Evolutionary conservation across 1,140 invertebrate genomes (phyloP), one percentile per base, ranked within the genome.

Genomic region (Paralvinella palmiformis): DNA sequence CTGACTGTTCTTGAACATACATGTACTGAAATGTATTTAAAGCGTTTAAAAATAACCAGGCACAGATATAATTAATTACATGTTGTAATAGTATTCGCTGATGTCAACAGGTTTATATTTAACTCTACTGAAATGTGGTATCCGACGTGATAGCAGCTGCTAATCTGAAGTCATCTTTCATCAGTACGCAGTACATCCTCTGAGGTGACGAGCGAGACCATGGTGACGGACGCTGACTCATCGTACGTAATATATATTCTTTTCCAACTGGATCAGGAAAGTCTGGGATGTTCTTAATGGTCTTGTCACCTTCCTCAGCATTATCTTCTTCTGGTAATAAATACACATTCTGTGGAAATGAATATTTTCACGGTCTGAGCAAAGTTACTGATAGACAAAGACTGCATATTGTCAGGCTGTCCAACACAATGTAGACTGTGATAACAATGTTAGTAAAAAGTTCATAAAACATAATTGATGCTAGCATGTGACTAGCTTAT

Each of bases 71-170:
- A n/a, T n/a, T n/a, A n/a, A n/a, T n/a, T n/a, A n/a, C n/a, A n/a
- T n/a, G n/a, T n/a, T n/a, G n/a, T n/a, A n/a, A n/a, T n/a, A n/a
- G n/a, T n/a, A n/a, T n/a, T n/a, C n/a, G n/a, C n/a, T n/a, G n/a
- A n/a, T n/a, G n/a, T n/a, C n/a, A n/a, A n/a, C n/a, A n/a, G n/a
- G n/a, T n/a, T n/a, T n/a, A n/a, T n/a, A n/a, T n/a, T n/a, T n/a
- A n/a, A n/a, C n/a, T n/a, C n/a, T n/a, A 80, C 69, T 77, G 75
- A 66, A 89, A 90, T 35, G 85, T 83, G 1, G 85, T 87, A 70
- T 90, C 88, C 67, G 88, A 85, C 4, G 86, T 85, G 71, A 89
- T 89, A 41, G 88, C 87, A 15, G 88, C 88, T 50, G 85, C 84
- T 31, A 90, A 72, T 62, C 87, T 76, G 70, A 88, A 88, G 64